Evolutionary conservation across 1,140 invertebrate genomes (phyloP), one percentile per base, ranked within the genome.

Genomic region (Cydia pomonella): DNA sequence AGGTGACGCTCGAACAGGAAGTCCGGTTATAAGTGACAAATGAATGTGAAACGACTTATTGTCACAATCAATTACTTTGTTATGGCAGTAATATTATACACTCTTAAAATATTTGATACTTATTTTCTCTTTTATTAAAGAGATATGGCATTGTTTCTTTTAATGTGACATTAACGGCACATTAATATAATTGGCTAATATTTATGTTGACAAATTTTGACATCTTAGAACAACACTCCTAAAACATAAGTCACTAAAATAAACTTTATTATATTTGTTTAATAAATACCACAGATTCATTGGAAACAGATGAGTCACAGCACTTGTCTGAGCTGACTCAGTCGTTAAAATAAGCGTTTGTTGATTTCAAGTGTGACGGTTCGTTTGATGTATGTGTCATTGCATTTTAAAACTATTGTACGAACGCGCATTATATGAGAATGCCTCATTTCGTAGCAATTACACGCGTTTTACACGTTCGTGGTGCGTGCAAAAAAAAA

Each of bases 281-380:
- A n/a, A 23, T n/a, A 59, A 59, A 59, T 12, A 59, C 10, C 53
- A 59, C 53, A 59, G 53, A 59, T 23, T 50, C 53, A 23, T 59
- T 59, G 9, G 12, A 59, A 23, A 59, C 53, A 59, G 53, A 59
- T 59, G 53, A 59, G 21, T 59, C 53, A 59, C 53, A 7, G 50
- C 50, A 53, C 50, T 53, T 21, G 12, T 16, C 44, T n/a, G 7
- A 9, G 33, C 44, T 59, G 53, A 59, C 16, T 59, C 53, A 59
- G 21, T 59, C 53, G 53, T 59, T 59, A 59, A 59, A 59, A 59
- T 59, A 59, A 59, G n/a, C 53, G 18, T 16, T 44, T 44, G 47
- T 59, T 59, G 53, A 59, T 59, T 59, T 59, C 53, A 59, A 59
- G 21, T 59, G 53, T 59, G 53, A 59, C 6, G 53, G 53, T 0